Base-by-base conservation (phyloP, 2,113 vertebrate genomes). In the Lamprologus sp. region DNA sequence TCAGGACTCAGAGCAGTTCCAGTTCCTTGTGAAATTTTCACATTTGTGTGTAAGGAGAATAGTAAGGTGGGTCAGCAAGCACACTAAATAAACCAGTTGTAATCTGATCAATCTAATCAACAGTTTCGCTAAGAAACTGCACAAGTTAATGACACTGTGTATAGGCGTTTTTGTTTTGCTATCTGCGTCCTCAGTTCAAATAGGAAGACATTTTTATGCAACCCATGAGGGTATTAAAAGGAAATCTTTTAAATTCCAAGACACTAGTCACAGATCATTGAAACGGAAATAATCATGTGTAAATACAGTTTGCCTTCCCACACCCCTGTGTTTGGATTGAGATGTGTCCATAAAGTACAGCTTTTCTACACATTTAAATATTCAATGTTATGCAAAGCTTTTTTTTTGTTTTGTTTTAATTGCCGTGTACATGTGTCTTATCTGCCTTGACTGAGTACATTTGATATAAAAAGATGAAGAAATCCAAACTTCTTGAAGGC, bases 361-460 rank as follows among this genome's bases (percentile, higher is more conserved):
- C 13, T 55, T 85, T 85, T 21, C 51, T 49, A 65, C 45, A 26
- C 88, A 51, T 88, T 88, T 75, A 45, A 63, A 79, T 81, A 63
- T 84, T 88, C 85, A 37, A 49, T 89, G 54, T 88, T 75, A 40
- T 84, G 73, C 68, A 70, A 82, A 81, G 53, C 47, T 79, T 88
- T 82, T 86, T 31, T 58, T 37, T 47, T 68, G 84, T 88, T 65
- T 86, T 28, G 23, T 89, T 79, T 82, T 17, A 84, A 82, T 51
- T 51, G 14, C 14, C 4, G 28, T 86, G 63, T 77, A 81, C 58
- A 79, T 88, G 87, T 88, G 81, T 35, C 82, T 88, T 87, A 19
- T 90, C 88, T 92, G 63, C 83, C 51, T 91, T 79, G 55, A 87
- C n/a, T 56, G 65, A 31, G 26, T 81, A 26, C 21, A 53, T 91